Evolutionary conservation across 2,113 vertebrate species (phyloP), one percentile per base, ranked within the genome.

Genomic region (Microcebus ravelobensis): DNA sequence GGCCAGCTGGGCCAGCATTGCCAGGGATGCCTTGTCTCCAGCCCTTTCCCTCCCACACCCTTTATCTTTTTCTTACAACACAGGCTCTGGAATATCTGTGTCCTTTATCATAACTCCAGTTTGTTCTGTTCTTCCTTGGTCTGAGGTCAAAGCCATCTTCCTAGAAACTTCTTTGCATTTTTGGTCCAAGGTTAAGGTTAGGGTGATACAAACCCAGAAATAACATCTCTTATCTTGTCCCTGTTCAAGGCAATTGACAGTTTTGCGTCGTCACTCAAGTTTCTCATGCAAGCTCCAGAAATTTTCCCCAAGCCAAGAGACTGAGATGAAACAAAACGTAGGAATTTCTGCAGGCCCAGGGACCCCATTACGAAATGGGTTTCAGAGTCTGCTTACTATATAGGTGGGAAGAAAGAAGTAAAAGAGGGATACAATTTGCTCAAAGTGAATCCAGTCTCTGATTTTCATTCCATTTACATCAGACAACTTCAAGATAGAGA

Each of bases 111-210:
- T 79, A 61, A 88, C 74, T 79, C 0, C 0, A 94, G 93, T 79
- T 84, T 83, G 79, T 74, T 89, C 85, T 91, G 88, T 91, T 96
- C 92, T 86, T 90, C 63, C 89, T 67, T 39, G 57, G 14, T 71
- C 13, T 36, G 57, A 91, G 91, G 91, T 90, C 68, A 93, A 96
- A 96, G 50, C 48, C 83, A 67, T 87, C 85, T 52, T 90, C 83
- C 89, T 90, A 94, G 86, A 97, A 73, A 71, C 34, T 65, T 50
- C 73, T 86, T 83, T 55, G 34, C 65, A 23, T 11, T n/a, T 89
- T 70, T 65, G 70, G 36, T n/a, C 86, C 83, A 90, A 93, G 93
- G 89, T 92, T 94, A 95, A 93, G 86, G 81, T 91, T 82, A 65
- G 36, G 31, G 7, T 63, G 61, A 74, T 94, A 77, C 5, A 45